A percentile compares a stretch with the other conserved stretches of the same genome.
These are phyloP conservation scores for Drosophila sulfurigaster DNA, from an alignment of 1,140 invertebrate genomes.

Conservation along the genomic window DNA sequence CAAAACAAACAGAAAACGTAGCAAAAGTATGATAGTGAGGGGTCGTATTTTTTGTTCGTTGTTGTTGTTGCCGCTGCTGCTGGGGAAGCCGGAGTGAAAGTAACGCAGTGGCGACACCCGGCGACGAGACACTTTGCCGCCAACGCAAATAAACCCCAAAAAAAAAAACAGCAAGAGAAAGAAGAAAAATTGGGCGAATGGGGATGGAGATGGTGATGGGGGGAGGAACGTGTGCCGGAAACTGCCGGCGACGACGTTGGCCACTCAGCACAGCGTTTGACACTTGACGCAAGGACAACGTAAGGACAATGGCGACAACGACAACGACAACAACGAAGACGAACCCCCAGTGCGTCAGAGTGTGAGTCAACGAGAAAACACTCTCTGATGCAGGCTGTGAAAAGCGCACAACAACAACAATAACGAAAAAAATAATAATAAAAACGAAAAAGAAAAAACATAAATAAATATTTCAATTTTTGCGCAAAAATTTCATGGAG, in stretches of 20 bases:
- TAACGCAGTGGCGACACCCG: constrained; percentile 38
- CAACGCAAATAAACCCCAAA: constrained; percentile 76
- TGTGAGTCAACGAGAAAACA: constrained; percentile 3
- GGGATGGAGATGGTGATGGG: background rate
- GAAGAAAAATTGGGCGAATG: constrained; percentile 7
- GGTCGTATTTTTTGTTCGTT: background rate
- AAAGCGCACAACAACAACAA: constrained; percentile 31
- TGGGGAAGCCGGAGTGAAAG: background rate
- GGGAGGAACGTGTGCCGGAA: constrained; percentile 48
- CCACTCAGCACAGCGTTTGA: constrained; percentile 78
- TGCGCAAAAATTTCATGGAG: constrained; percentile 54
- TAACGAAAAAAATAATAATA: constrained; percentile 18
- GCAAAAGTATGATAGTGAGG: constrained; percentile 18
- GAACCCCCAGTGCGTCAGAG: constrained; percentile 19
- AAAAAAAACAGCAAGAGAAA: constrained; percentile 34
- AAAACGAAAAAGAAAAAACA: constrained; percentile 26
- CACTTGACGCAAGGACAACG: constrained; percentile 80
- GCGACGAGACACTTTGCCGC: constrained; percentile 83
- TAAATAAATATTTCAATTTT: constrained; percentile 81
- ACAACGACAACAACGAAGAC: constrained; percentile 45
- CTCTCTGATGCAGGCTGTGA: constrained; percentile 25
- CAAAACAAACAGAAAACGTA: constrained; percentile 60
- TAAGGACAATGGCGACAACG: constrained; percentile 67
- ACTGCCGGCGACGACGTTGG: constrained; percentile 72
- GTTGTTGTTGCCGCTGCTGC: too few species aligned